Evolutionary conservation across 2,113 vertebrate species (phyloP).

Genomic region (Misgurnus mizolepis): DNA sequence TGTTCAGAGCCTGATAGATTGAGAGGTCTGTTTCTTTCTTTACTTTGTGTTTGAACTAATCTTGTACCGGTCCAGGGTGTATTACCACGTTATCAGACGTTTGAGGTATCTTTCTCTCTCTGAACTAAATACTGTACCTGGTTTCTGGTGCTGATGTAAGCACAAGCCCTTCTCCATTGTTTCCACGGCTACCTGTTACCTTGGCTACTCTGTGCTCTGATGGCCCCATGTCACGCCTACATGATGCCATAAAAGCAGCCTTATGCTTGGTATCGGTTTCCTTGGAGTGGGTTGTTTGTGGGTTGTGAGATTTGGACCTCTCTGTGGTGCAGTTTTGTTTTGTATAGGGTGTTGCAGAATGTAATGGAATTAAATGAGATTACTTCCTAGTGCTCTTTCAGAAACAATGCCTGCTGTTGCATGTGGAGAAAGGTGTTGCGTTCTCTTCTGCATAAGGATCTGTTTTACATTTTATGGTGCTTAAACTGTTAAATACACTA

Average conservation of each 20-base stretch:
- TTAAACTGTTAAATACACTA: no score
- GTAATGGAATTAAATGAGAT: not conserved
- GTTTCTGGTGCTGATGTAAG: slow-evolving; percentile 31
- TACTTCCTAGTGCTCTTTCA: not conserved
- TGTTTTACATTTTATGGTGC: no score
- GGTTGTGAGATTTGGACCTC: not conserved
- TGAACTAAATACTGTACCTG: not conserved
- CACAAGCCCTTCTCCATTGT: not conserved
- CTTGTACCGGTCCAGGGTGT: not conserved
- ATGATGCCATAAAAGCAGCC: slow-evolving; percentile 6
- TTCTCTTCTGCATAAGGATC: no score
- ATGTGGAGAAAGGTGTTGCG: not conserved
- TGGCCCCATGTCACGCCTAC: slow-evolving; percentile 3
- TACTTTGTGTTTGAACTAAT: slow-evolving; percentile 23
- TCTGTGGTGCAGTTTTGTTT: not conserved
- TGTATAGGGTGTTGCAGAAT: not conserved
- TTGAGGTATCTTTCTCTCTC: slow-evolving; percentile 5
- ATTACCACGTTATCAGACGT: not conserved
- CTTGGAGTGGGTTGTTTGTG: slow-evolving; percentile 17
- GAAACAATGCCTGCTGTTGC: not conserved
- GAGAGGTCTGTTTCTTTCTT: slow-evolving; percentile 8
- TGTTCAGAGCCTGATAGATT: slow-evolving; percentile 1
- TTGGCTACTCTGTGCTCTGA: slow-evolving; percentile 44
- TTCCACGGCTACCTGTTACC: slow-evolving; percentile 46
- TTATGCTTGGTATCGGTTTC: not conserved